phyloP scores from a whole-genome alignment of 2,888 invertebrate genomes.

The Aplocera efformata region DNA sequence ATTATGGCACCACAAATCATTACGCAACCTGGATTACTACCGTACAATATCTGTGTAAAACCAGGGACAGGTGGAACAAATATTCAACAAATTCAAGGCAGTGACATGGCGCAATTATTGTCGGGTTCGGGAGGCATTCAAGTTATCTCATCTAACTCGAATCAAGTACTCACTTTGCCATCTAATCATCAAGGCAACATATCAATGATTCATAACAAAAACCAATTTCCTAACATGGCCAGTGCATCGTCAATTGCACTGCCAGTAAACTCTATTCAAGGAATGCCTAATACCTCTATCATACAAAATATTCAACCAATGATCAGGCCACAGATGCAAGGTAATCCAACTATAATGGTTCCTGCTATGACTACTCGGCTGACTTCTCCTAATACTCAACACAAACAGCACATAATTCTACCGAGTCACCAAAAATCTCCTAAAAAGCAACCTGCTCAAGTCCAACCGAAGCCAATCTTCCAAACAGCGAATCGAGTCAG shows the following conservation, averaged over 20 bases:
- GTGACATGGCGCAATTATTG: slow-evolving; percentile 69
- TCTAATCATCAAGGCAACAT: slow-evolving; percentile 63
- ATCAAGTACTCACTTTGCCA: slow-evolving; percentile 72
- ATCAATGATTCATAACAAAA: slow-evolving; percentile 68
- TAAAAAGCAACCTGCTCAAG: slow-evolving; percentile 68
- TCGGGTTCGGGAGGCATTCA: slow-evolving; percentile 72
- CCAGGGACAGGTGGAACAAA: slow-evolving; percentile 61
- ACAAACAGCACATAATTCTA: slow-evolving; percentile 70
- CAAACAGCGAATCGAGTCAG: slow-evolving; percentile 66
- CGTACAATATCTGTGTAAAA: slow-evolving; percentile 76
- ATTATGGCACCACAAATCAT: slow-evolving; percentile 69
- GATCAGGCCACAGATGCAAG: slow-evolving; percentile 72
- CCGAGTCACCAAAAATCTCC: slow-evolving; percentile 72
- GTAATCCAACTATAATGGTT: slow-evolving; percentile 70
- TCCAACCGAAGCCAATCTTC: slow-evolving; percentile 75
- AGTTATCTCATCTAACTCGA: slow-evolving; percentile 76
- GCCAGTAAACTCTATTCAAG: slow-evolving; percentile 73
- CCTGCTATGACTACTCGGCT: slow-evolving; percentile 72
- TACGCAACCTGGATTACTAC: slow-evolving; percentile 67
- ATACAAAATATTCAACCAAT: slow-evolving; percentile 76
- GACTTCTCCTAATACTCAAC: slow-evolving; percentile 64
- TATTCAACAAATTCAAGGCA: slow-evolving; percentile 69
- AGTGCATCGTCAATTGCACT: slow-evolving; percentile 74
- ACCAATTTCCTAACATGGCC: slow-evolving; percentile 74
- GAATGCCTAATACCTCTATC: slow-evolving; percentile 68